These are phyloP conservation scores for Drosophila rellima DNA, from an alignment of 2,888 invertebrate genomes.

Conservation along the genomic window DNA sequence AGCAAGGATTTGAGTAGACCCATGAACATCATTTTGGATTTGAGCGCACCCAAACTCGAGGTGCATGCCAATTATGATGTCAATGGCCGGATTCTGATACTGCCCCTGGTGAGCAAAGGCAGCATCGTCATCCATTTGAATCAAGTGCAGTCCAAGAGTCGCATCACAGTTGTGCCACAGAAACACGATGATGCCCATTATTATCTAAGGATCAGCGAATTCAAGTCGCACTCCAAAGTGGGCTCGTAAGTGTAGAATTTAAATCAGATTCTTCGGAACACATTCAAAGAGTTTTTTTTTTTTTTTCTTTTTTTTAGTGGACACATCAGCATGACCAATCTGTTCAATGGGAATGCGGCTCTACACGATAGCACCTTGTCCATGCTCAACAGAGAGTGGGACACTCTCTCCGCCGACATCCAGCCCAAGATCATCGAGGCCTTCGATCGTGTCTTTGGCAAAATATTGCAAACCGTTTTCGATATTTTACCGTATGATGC, in stretches of 20 bases:
- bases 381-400: constrained; percentile 73
- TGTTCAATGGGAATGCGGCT: constrained; percentile 69
- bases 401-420: constrained; percentile 61
- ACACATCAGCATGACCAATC: constrained; percentile 66
- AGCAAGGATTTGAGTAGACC: constrained; percentile 59
- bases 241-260: constrained; percentile 64
- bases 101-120: constrained; percentile 72
- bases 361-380: constrained; percentile 72
- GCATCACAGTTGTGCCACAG: constrained; percentile 40
- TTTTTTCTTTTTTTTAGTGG: constrained; percentile 49
- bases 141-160: constrained; percentile 39
- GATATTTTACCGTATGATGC: constrained; percentile 69
- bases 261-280: not conserved
- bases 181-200: constrained; percentile 60
- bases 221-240: constrained; percentile 47
- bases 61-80: constrained; percentile 69
- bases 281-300: not conserved
- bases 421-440: constrained; percentile 63
- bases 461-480: constrained; percentile 42
- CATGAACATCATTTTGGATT: constrained; percentile 46
- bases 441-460: constrained; percentile 15
- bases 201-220: constrained; percentile 58
- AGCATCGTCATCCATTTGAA: constrained; percentile 45
- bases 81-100: constrained; percentile 66
- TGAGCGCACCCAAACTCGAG: constrained; percentile 32